These are phyloP conservation scores for Rugalucina vietnamica DNA, from an alignment of 2,888 invertebrate genomes.

Conservation along the genomic window DNA sequence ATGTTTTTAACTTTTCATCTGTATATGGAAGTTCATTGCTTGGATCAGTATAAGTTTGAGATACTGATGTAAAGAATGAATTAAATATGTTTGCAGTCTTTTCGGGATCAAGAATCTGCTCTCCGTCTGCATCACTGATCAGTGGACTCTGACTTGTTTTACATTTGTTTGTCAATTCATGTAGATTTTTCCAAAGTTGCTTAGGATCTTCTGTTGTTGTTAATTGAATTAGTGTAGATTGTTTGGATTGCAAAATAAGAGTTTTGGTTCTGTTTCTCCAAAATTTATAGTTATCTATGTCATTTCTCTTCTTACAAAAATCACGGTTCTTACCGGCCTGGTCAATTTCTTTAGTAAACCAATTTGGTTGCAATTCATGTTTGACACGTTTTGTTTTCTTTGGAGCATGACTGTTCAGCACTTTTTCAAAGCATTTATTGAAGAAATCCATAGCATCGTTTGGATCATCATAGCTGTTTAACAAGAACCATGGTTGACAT, in stretches of 20 bases:
- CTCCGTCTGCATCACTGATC: background rate
- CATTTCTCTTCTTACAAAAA: background rate
- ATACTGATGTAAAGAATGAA: background rate
- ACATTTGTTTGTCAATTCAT: background rate
- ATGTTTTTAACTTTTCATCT: background rate
- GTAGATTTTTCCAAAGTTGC: background rate
- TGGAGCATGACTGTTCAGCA: background rate
- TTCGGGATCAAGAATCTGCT: background rate
- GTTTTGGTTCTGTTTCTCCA: background rate
- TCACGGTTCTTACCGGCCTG: background rate
- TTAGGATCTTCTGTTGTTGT: background rate
- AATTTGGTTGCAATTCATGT: background rate
- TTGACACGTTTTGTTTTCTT: background rate
- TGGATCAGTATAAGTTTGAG: background rate
- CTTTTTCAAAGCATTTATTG: background rate
- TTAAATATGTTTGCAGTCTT: background rate
- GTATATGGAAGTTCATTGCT: background rate
- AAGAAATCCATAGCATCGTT: background rate
- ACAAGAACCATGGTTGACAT: background rate
- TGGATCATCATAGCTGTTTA: background rate
- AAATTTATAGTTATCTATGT: background rate
- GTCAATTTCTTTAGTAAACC: background rate
- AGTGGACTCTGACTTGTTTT: background rate
- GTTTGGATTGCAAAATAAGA: background rate
- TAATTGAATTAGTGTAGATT: too few species aligned